These are phyloP conservation scores for Prionailurus viverrinus DNA, from an alignment of 2,113 vertebrate species.

Conservation along the genomic window DNA sequence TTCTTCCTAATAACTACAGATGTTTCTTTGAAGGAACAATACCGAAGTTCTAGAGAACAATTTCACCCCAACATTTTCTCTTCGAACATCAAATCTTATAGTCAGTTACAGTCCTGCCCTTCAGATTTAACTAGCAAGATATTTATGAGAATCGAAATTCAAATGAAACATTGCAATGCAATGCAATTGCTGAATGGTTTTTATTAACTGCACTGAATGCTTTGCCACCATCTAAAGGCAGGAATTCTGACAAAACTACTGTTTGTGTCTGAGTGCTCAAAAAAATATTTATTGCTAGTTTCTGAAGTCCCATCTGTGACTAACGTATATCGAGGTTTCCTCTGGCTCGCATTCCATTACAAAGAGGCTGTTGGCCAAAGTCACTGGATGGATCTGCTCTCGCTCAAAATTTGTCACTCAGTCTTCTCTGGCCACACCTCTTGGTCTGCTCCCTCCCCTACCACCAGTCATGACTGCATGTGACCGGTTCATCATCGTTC, in stretches of 20 bases:
- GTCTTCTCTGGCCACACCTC: neutral
- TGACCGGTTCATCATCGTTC: neutral
- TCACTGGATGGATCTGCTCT: neutral
- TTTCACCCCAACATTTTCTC: conserved; percentile 56
- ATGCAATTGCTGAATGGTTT: conserved; percentile 57
- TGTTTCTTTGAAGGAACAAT: neutral
- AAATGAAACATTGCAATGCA: conserved; percentile 65
- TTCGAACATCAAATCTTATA: conserved; percentile 54
- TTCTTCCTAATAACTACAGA: neutral
- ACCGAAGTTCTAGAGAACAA: conserved; percentile 41
- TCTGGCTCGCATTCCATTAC: neutral
- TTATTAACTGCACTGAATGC: conserved; percentile 65
- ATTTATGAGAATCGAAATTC: conserved; percentile 68
- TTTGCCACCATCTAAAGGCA: conserved; percentile 50
- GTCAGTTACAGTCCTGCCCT: conserved; percentile 56
- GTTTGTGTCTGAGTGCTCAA: conserved; percentile 41
- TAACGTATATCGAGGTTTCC: neutral
- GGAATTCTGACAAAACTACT: conserved; percentile 55
- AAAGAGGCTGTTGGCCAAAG: neutral
- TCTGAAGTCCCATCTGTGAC: neutral
- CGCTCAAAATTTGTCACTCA: neutral
- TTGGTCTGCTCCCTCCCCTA: no score
- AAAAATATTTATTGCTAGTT: conserved; percentile 49
- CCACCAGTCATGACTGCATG: neutral
- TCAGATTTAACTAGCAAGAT: conserved; percentile 69